phyloP scores from a whole-genome alignment of 2,888 invertebrate genomes.

The Tridacna gigas region DNA sequence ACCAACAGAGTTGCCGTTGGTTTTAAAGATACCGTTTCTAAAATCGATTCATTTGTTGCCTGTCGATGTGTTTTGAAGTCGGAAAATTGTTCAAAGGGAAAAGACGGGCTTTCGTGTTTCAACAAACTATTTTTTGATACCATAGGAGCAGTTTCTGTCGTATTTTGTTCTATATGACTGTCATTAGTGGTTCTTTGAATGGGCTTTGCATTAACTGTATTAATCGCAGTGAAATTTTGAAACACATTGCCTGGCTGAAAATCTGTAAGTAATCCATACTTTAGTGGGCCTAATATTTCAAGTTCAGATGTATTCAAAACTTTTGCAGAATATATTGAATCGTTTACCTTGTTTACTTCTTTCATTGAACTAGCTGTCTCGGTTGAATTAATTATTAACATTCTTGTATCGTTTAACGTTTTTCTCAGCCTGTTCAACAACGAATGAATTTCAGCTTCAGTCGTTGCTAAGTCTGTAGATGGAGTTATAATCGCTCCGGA shows the following conservation, averaged over 20 bases:
- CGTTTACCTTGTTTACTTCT: too few species aligned
- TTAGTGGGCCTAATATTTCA: not conserved
- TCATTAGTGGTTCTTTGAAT: not conserved
- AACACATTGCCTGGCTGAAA: not conserved
- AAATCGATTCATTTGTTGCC: too few species aligned
- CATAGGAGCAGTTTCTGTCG: too few species aligned
- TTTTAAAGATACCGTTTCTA: too few species aligned
- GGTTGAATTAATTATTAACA: not conserved
- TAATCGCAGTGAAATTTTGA: not conserved
- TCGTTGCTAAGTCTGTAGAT: not conserved
- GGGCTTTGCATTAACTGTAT: not conserved
- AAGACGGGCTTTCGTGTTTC: too few species aligned
- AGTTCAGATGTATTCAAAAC: not conserved
- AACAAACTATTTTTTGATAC: too few species aligned
- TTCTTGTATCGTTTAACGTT: not conserved
- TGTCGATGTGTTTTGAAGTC: too few species aligned
- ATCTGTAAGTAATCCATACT: conserved; percentile 11
- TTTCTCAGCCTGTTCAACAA: not conserved
- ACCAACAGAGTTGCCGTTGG: too few species aligned
- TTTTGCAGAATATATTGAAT: not conserved
- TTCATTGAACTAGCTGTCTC: not conserved
- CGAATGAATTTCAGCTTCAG: conserved; percentile 2
- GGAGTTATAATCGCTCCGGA: not conserved
- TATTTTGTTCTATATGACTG: not conserved
- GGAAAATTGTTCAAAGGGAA: too few species aligned